Conservation (phyloP, 2,113 vertebrate species). For the Carlito syrichta region DNA sequence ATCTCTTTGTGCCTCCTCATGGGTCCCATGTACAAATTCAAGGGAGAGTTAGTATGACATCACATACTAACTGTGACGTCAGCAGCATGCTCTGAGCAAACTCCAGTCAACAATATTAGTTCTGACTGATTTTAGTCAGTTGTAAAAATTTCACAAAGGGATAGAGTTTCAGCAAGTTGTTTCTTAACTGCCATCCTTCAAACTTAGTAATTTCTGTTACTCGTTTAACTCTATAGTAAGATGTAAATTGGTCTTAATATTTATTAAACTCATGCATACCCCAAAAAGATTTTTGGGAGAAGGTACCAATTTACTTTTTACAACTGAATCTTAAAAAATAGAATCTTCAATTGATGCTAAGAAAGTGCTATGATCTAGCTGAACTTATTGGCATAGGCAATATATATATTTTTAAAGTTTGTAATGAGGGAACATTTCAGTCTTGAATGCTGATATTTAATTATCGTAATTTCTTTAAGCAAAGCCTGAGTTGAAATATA, state of each 20-base stretch:
- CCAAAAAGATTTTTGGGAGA: neutral
- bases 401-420: neutral
- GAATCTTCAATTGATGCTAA: neutral
- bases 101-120: no score
- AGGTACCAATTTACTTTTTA: neutral
- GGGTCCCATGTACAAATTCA: no score
- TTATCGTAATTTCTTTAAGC: conserved; percentile 2
- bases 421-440: neutral
- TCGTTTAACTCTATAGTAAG: no score
- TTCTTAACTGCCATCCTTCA: no score
- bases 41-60: no score
- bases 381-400: neutral
- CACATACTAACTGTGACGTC: no score
- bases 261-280: neutral
- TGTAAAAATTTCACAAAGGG: no score
- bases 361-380: neutral
- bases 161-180: no score
- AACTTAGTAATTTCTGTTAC: no score
- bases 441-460: conserved; percentile 16
- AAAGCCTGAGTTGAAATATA: neutral
- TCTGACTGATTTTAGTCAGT: no score
- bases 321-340: neutral
- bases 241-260: neutral
- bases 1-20: no score
- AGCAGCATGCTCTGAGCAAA: no score